Percentiles rank a stretch among this genome's conserved stretches.
Conservation (phyloP, 1,140 invertebrate genomes). For the Sogatella furcifera region DNA sequence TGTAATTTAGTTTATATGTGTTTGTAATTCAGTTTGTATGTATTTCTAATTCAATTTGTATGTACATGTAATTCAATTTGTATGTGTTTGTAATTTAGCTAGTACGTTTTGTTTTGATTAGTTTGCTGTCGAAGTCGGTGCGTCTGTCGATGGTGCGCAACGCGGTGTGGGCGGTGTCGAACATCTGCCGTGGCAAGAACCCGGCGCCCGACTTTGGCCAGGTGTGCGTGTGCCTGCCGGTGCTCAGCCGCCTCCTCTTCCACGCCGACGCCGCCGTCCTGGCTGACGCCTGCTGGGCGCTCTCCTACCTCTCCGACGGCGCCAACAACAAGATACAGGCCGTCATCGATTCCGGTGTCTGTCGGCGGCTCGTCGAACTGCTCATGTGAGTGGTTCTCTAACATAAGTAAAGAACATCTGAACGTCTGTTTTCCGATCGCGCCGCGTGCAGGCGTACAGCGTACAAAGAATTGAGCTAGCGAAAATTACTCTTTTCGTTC, state of each 20-base stretch:
- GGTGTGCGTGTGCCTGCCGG: slow-evolving; percentile 64
- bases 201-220: slow-evolving; percentile 89
- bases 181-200: slow-evolving; percentile 93
- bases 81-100: too few species aligned
- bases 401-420: too few species aligned
- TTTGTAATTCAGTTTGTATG: too few species aligned
- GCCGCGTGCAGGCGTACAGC: too few species aligned
- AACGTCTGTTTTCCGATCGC: too few species aligned
- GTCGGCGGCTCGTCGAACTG: slow-evolving; percentile 84
- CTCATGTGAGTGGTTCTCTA: slow-evolving; percentile 65
- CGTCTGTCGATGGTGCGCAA: slow-evolving; percentile 89
- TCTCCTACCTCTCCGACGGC: slow-evolving; percentile 90
- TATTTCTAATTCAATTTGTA: too few species aligned
- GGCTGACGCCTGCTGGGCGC: slow-evolving; percentile 91
- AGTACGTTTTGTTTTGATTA: slow-evolving; percentile 33
- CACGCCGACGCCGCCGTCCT: slow-evolving; percentile 85
- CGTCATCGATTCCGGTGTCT: slow-evolving; percentile 94
- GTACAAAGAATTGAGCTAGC: too few species aligned
- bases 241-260: slow-evolving; percentile 77
- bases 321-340: slow-evolving; percentile 98
- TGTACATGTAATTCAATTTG: too few species aligned
- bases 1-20: too few species aligned
- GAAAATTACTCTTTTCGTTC: too few species aligned
- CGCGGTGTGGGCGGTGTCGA: slow-evolving; percentile 95
- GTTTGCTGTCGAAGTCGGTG: slow-evolving; percentile 68